phyloP scores from a whole-genome alignment of 1,140 invertebrate genomes.

The Pogonomyrmex barbatus region DNA sequence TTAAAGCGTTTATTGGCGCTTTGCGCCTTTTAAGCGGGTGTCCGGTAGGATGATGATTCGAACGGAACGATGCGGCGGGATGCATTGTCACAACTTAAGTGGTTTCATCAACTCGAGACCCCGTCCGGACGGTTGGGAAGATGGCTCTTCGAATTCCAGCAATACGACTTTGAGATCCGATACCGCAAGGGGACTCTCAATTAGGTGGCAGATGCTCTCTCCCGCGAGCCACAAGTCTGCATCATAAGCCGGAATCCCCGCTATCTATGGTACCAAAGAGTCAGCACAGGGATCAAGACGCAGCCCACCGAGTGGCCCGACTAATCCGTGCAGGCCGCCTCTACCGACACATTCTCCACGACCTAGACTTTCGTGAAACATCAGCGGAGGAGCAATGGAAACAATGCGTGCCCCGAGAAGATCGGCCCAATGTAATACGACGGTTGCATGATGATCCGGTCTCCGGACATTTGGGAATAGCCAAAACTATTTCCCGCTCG shows the following conservation, averaged over 20 bases:
- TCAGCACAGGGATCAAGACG: too few species aligned
- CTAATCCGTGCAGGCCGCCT: background rate
- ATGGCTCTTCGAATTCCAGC: background rate
- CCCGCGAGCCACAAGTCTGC: rapidly evolving
- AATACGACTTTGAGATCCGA: background rate
- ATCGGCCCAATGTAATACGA: too few species aligned
- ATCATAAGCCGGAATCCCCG: rapidly evolving
- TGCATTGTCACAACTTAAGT: too few species aligned
- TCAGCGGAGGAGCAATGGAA: background rate
- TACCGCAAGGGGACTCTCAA: background rate
- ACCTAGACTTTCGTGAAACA: background rate
- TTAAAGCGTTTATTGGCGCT: too few species aligned
- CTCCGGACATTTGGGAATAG: background rate
- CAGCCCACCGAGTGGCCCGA: too few species aligned
- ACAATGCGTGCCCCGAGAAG: background rate
- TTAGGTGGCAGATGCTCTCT: background rate
- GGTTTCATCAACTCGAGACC: background rate
- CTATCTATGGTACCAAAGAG: background rate
- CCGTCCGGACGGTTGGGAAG: background rate
- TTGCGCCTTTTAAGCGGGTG: too few species aligned
- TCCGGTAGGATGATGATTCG: too few species aligned
- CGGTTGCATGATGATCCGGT: background rate
- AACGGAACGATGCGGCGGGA: too few species aligned
- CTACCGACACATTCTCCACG: background rate
- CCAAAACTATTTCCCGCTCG: rapidly evolving